phyloP scores from a whole-genome alignment of 2,797 vertebrate genomes.

The Cyclura pinguis region DNA sequence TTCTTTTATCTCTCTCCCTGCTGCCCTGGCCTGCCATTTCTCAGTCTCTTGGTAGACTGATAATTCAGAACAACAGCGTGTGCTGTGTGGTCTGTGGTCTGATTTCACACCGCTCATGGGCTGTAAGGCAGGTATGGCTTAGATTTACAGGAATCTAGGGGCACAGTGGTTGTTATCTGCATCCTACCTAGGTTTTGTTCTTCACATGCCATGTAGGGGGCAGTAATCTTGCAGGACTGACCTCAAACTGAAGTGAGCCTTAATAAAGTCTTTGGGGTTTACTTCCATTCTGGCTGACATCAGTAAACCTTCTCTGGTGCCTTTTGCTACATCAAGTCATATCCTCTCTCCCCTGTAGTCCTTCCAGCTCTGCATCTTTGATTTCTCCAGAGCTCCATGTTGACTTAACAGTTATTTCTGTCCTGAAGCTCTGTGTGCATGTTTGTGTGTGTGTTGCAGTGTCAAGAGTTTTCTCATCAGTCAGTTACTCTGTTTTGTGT shows the following conservation, averaged over 20 bases:
- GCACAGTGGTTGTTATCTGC: constrained; percentile 36
- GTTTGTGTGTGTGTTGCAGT: constrained; percentile 27
- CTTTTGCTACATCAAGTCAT: constrained; percentile 29
- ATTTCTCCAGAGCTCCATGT: constrained; percentile 14
- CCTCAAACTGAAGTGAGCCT: constrained; percentile 13
- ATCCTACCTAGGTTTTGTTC: constrained; percentile 51
- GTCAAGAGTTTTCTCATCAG: background rate
- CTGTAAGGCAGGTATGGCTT: constrained; percentile 20
- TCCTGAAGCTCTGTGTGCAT: constrained; percentile 4
- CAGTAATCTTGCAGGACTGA: constrained; percentile 22
- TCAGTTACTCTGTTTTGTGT: background rate
- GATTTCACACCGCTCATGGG: background rate
- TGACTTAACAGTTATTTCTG: constrained; percentile 52
- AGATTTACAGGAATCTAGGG: constrained; percentile 43
- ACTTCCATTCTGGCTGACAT: constrained; percentile 21
- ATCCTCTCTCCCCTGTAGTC: constrained; percentile 28
- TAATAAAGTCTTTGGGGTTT: background rate
- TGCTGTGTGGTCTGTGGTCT: background rate
- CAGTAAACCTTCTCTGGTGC: constrained; percentile 48
- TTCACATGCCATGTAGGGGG: background rate
- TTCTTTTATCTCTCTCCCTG: constrained; percentile 33
- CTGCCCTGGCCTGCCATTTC: constrained; percentile 24
- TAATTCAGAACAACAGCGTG: constrained; percentile 23
- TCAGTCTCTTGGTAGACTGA: constrained; percentile 10
- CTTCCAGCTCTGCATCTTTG: background rate